Evolutionary conservation across 2,888 invertebrate genomes (phyloP), one percentile per base, ranked within the genome.

Genomic region (Elaeidobius kamerunicus): DNA sequence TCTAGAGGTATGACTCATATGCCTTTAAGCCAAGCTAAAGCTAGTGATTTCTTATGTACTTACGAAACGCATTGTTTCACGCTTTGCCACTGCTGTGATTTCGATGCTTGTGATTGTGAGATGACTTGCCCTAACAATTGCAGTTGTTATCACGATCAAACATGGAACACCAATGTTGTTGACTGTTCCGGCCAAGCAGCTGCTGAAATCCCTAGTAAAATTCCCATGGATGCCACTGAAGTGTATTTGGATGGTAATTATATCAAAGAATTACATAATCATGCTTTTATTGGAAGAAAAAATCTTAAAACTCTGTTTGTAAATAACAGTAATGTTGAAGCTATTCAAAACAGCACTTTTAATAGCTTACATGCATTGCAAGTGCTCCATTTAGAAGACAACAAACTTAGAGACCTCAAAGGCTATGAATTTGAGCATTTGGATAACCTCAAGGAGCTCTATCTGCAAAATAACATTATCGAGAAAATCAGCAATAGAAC

Each of bases 51-150:
- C 75, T 80, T 95, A 64, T 95, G 94, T 76, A 86, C 85, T 66
- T 95, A 95, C 77, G 88, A 90, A 69, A 85, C 88, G 46, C 92
- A 94, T 75, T 96, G 96, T 76, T 94, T 94, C 73, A 89, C 93
- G 32, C 81, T 91, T 43, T 96, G 96, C 74, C 91, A 92, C 71
- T 96, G 96, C 75, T 96, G 96, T 75, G 94, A 94, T 71, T 95
- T 91, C 71, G 93, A 93, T 70, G 91, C 91, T 57, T 96, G 96
- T 74, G 95, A 95, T 74, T 96, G 96, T 75, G 92, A 95, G 77
- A 92, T 94, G 89, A 92, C 90, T 59, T 96, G 96, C 69, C 96
- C 96, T 23, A 82, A 84, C 65, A 91, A 91, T 67, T 96, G 96
- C 76, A 86, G 88, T 62, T 96, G 96, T 73, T 95, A 91, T 75